Evolutionary conservation across 2,113 vertebrate genomes (phyloP), one percentile per base, ranked within the genome.

Genomic region (Philantomba maxwellii): DNA sequence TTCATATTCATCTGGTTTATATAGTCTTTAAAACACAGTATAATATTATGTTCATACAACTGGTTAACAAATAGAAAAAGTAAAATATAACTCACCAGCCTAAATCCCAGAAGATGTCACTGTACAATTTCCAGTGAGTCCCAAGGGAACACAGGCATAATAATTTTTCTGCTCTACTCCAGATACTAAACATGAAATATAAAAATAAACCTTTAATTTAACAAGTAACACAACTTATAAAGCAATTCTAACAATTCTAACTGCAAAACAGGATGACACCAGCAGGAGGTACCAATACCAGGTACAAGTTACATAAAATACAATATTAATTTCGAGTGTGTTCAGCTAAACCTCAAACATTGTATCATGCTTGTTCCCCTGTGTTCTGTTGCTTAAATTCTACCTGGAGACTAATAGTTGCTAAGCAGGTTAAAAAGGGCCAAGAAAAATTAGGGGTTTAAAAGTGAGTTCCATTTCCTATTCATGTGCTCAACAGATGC

Each of bases 121-220:
- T 60, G 86, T 57, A 91, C 3, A 97, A 87, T 77, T 95, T 95
- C 87, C 92, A 97, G 55, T 83, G 85, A 85, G 80, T 95, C 97
- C 96, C 97, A 91, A 96, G 81, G 28, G 89, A 93, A 60, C 94
- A 92, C 28, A 95, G 96, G 95, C 97, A 98, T 98, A 97, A 95
- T 97, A 98, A 97, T 95, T 96, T 95, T 97, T 97, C 94, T 97
- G 84, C 36, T 97, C 95, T 97, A 93, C 43, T 95, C 94, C 95
- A 96, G 95, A 95, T 97, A 96, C 98, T 98, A 96, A 97, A 98
- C 90, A 96, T 66, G 92, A 97, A 96, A 98, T 95, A 47, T 97
- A 97, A 80, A 98, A 95, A 97, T 96, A 97, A 93, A 91, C 43
- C 88, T 96, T 97, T 98, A 96, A 96, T 95, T 97, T 96, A 96